phyloP scores from a whole-genome alignment of 2,797 vertebrate genomes.

The Lutjanus argentimaculatus region DNA sequence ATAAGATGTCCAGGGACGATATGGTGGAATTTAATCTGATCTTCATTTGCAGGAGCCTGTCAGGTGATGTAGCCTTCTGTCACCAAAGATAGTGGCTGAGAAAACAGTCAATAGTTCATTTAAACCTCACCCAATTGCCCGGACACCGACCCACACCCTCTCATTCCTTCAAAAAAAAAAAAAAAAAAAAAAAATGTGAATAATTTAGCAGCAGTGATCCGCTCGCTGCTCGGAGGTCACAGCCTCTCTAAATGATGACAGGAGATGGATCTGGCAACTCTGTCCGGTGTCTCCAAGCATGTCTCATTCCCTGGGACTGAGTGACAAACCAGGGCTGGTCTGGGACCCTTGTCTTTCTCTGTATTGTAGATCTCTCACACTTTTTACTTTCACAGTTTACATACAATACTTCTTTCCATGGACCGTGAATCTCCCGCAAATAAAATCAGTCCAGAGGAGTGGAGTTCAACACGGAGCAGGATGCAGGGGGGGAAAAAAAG shows the following conservation, averaged over 20 bases:
- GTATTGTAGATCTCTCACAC: constrained; percentile 6
- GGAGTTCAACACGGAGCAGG: constrained; percentile 60
- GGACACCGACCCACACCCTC: constrained; percentile 25
- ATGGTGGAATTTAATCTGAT: constrained; percentile 55
- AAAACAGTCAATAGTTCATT: constrained; percentile 48
- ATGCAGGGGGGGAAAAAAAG: constrained; percentile 30
- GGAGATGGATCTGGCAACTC: constrained; percentile 54
- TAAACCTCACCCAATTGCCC: constrained; percentile 37
- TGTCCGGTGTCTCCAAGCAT: constrained; percentile 30
- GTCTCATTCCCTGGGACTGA: constrained; percentile 22
- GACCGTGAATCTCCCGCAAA: constrained; percentile 57
- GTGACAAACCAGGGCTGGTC: constrained; percentile 30
- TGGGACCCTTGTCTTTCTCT: constrained; percentile 17
- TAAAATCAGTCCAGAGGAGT: constrained; percentile 60
- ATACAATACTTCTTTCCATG: constrained; percentile 48
- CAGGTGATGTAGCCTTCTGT: constrained; percentile 41
- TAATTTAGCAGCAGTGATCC: constrained; percentile 62
- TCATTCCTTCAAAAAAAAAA: neutral
- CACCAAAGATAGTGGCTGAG: constrained; percentile 32
- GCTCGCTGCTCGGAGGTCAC: constrained; percentile 55
- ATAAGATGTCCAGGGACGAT: constrained; percentile 62
- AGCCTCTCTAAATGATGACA: constrained; percentile 61
- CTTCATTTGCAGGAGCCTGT: constrained; percentile 47
- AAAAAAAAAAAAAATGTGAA: constrained; percentile 50
- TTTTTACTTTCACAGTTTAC: constrained; percentile 49